Evolutionary conservation across 2,797 vertebrate genomes (phyloP), one percentile per base, ranked within the genome.

Genomic region (Amniataba percoides): DNA sequence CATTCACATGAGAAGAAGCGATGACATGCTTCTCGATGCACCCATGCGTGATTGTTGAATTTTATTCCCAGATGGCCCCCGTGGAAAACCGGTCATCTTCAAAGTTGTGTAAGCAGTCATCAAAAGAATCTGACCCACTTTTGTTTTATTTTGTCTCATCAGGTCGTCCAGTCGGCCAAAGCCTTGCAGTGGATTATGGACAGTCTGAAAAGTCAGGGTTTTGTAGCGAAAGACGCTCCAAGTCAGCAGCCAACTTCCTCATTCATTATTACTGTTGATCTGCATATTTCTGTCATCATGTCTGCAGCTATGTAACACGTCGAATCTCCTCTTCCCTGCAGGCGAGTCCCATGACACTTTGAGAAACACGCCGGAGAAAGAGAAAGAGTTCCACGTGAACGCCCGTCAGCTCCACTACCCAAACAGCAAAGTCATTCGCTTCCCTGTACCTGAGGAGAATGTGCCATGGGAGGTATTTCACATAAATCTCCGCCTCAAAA

Each of bases 381-480:
- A 82, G 11, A 77, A 89, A 0, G 9, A 39, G 0, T 89, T 83
- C 74, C 98, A 99, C 0, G 90, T 96, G 62, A 95, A 94, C 0
- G 95, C 97, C 43, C 94, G 97, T 25, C 94, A 95, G 68, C 91
- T 96, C 39, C 72, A 93, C 4, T 99, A 99, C 78, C 97, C 96
- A 0, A 79, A 77, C 62, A 94, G 94, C 69, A 91, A 88, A 10
- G 52, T 94, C 11, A 73, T 66, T 0, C 97, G 98, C 42, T 99
- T 98, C 87, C 97, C 98, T 0, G 98, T 99, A 81, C 97, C 98
- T 0, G 96, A 99, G 7, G 98, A 99, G 94, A 98, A 97, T 84
- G 98, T 99, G 72, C 95, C 97, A 19, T 99, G 98, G 98, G 94
- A 97, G 97, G 98, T 99, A 94, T 67, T 43, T 83, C 36, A 45